These are phyloP conservation scores for Atherinosoma microstoma DNA, from an alignment of 2,797 vertebrate species.

Conservation along the genomic window DNA sequence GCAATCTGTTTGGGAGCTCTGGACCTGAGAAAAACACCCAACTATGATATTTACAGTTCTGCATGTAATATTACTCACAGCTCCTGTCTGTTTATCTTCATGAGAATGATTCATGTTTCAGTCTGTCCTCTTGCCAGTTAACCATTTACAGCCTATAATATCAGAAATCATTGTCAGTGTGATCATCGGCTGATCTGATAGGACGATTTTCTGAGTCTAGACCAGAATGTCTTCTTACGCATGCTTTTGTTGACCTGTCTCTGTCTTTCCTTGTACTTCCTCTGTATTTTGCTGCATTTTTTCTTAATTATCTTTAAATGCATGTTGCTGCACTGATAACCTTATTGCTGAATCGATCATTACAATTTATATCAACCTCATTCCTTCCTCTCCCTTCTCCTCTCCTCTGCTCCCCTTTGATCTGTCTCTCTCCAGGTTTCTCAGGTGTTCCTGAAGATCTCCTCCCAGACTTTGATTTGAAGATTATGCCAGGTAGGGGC, in stretches of 20 bases:
- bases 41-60: slow-evolving; percentile 31
- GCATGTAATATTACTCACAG: slow-evolving; percentile 54
- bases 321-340: slow-evolving; percentile 60
- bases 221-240: slow-evolving; percentile 33
- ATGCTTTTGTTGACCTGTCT: slow-evolving; percentile 55
- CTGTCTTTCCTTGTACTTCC: slow-evolving; percentile 11
- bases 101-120: slow-evolving; percentile 31
- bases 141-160: slow-evolving; percentile 4
- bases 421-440: slow-evolving; percentile 93
- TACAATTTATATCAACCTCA: slow-evolving; percentile 34
- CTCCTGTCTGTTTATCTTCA: slow-evolving; percentile 38
- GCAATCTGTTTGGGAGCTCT: slow-evolving; percentile 10
- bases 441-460: slow-evolving; percentile 96
- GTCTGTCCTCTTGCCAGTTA: slow-evolving; percentile 25
- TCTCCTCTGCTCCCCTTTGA: slow-evolving; percentile 53
- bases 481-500: slow-evolving; percentile 99
- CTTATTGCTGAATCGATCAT: slow-evolving; percentile 44
- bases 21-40: slow-evolving; percentile 5
- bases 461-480: slow-evolving; percentile 97
- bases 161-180: slow-evolving; percentile 15
- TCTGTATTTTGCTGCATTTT: slow-evolving; percentile 20
- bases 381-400: slow-evolving; percentile 49
- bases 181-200: slow-evolving; percentile 32
- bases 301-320: slow-evolving; percentile 32
- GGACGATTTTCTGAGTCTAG: slow-evolving; percentile 41